Base-by-base conservation (phyloP, 2,113 vertebrate species). In the Apteryx owenii region DNA sequence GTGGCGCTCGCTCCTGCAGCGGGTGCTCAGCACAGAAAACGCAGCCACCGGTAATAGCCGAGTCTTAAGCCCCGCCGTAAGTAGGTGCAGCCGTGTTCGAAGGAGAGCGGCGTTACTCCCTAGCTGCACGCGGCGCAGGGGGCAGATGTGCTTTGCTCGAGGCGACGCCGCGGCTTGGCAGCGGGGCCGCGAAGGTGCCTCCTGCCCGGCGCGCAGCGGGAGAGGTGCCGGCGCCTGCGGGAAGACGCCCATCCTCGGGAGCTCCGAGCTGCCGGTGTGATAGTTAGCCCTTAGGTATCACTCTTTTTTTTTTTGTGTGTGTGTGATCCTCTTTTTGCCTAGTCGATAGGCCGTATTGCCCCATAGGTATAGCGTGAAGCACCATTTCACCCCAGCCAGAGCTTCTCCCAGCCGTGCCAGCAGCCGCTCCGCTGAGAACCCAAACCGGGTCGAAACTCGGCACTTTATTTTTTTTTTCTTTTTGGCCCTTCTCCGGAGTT, bases 241-340 rank as follows among this genome's bases (percentile, higher is more conserved):
- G 95, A 71, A 93, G 60, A 71, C 66, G 3, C 64, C 72, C 78
- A 46, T 94, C 81, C 91, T 50, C 19, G 36, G 23, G 89, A 91
- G 96, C 93, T 96, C 95, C 40, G 93, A 96, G 95, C 95, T 94
- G 95, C 88, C 88, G 65, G 81, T 72, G 92, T 91, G 81, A 96
- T 53, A 96, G 86, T 89, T 95, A 97, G 96, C 95, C 96, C 95
- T 97, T 97, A 91, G 72, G 72, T 71, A 77, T 18, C 17, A 4
- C 22, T 28, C 15, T 51, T 53, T 12, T 70, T 44, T 12, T 70
- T 44, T 31, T 33, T 44, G 42, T 44, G 42, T 44, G 42, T 44
- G 42, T 44, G 26, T 69, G 61, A 95, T 85, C 81, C 84, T 82
- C 50, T 90, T 87, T 75, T 87, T 75, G 84, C 94, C 94, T 93